Base-by-base conservation (phyloP, 2,888 invertebrate genomes). In the Frankliniella fusca region DNA sequence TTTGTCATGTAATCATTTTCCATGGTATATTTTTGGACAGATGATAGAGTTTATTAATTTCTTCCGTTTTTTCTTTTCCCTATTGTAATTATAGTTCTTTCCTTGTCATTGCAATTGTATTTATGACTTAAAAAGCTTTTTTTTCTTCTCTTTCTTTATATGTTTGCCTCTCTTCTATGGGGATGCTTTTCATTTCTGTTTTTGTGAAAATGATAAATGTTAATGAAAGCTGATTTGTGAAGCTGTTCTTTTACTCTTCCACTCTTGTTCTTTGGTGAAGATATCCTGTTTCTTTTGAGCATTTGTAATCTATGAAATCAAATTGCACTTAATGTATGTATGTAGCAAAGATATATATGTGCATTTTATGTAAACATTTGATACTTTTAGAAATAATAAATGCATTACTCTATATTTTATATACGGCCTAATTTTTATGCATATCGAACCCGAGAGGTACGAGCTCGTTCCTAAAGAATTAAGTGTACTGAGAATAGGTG, bases 1-100 rank as follows among this genome's bases (percentile, higher is more conserved):
- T 99, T 94, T 88, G 97, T 99, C 82, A 98, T 99, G 98, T 99
- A 92, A 92, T 87, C 27, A 27, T 12, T 76, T 27, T 12, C 23
- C 20, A 61, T 20, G 18, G 61, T 38, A 38, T 38, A 61, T 61
- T 61, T 61, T 20, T 18, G 20, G n/a, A n/a, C n/a, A 20, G 61
- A 20, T 61, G n/a, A 61, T 18, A 61, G 20, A 61, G 20, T 61
- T 61, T n/a, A 61, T 18, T 20, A 7, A 15, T 20, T n/a, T 61
- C 61, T 61, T 61, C 20, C 18, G 2, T 15, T 8, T 61, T 61
- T n/a, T 61, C 61, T 61, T n/a, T 61, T 61, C 10, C n/a, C 61
- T 61, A 20, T 61, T 61, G 61, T 61, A 61, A 61, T 20, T 61
- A 61, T 61, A 61, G 18, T 61, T 61, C 61, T 20, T 61, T 7